Conservation (phyloP, 2,797 vertebrate species). For the Aselliscus stoliczkanus region DNA sequence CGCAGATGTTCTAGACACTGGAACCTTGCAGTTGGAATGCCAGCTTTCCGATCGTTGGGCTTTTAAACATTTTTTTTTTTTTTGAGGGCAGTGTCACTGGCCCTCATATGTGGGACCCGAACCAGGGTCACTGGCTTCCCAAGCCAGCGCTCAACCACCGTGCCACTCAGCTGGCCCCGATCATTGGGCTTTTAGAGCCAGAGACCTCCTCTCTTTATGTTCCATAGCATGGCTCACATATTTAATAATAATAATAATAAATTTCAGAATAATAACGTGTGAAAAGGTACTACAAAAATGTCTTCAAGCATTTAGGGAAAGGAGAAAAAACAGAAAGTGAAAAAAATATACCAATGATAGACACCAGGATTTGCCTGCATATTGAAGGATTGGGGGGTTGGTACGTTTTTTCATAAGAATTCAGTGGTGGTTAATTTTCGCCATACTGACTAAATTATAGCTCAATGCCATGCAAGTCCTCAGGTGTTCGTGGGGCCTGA, state of each 20-base stretch:
- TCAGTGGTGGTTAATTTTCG: neutral
- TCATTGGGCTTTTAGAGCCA: neutral
- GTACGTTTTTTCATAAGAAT: neutral
- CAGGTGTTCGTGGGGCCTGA: rapidly evolving
- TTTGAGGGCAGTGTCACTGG: too few relatives aligned
- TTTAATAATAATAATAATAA: neutral
- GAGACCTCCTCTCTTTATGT: neutral
- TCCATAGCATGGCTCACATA: neutral
- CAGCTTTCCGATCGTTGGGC: neutral
- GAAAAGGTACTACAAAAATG: neutral
- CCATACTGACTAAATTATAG: neutral
- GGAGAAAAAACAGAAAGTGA: neutral
- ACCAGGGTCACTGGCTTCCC: too few relatives aligned
- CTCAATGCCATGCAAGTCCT: neutral
- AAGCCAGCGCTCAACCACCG: too few relatives aligned
- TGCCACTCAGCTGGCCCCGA: too few relatives aligned
- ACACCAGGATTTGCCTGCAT: neutral
- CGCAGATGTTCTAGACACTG: neutral
- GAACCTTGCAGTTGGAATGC: neutral
- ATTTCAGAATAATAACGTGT: neutral
- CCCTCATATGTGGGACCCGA: too few relatives aligned
- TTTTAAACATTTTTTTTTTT: too few relatives aligned
- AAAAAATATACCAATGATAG: neutral
- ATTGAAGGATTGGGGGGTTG: neutral
- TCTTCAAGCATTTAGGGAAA: neutral